Conservation (phyloP, 2,797 vertebrate species). For the Pangasius djambal region DNA sequence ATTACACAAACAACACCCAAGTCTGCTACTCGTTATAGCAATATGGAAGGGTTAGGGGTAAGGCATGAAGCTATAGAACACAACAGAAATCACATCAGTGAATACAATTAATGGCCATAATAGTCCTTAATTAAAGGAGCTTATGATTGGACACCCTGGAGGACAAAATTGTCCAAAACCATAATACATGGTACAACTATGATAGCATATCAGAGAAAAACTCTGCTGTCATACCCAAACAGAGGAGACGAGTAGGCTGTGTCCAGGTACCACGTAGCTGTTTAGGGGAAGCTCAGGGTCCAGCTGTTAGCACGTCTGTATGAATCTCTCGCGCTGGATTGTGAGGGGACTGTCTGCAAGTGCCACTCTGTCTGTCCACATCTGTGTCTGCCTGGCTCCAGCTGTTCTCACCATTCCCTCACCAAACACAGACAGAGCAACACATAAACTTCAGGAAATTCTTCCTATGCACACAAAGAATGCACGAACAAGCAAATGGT, state of each 20-base stretch:
- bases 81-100: conserved; percentile 13
- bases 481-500: background rate
- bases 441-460: background rate
- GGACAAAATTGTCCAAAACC: background rate
- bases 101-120: background rate
- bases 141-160: background rate
- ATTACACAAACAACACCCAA: background rate
- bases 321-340: conserved; percentile 42
- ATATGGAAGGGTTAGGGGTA: background rate
- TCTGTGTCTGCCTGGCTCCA: conserved; percentile 54
- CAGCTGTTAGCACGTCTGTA: conserved; percentile 34
- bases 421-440: conserved; percentile 27
- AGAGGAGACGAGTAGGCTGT: conserved; percentile 6
- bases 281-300: conserved; percentile 48
- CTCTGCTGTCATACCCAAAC: conserved; percentile 34
- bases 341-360: conserved; percentile 44
- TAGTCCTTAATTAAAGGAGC: background rate
- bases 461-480: background rate
- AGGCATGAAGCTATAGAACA: background rate
- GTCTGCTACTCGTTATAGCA: background rate
- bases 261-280: conserved; percentile 28
- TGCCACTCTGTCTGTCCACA: conserved; percentile 54
- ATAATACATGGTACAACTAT: background rate
- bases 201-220: background rate
- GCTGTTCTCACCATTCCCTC: conserved; percentile 64